Evolutionary conservation across 2,888 invertebrate genomes (phyloP).

Genomic region (Meiosimyza platycephala): DNA sequence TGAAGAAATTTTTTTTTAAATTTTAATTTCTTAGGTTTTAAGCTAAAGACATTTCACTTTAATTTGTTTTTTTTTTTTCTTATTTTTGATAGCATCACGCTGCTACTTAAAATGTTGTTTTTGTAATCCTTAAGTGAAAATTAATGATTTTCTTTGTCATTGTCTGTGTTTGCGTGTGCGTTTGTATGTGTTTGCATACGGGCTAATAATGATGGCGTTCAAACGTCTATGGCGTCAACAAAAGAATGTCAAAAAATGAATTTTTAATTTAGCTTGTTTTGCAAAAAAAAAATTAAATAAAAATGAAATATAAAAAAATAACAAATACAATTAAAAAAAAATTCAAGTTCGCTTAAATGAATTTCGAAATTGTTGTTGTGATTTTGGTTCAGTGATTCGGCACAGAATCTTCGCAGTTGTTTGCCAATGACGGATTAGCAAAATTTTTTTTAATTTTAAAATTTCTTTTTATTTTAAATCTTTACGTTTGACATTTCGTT

Average conservation of each 20-base stretch:
- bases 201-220: background rate
- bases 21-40: background rate
- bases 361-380: background rate
- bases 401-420: constrained; percentile 19
- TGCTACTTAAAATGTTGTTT: too few relatives aligned
- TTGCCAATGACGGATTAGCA: constrained; percentile 14
- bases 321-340: background rate
- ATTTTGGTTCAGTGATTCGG: background rate
- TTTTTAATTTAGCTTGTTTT: too few relatives aligned
- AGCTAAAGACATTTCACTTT: background rate
- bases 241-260: too few relatives aligned
- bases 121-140: too few relatives aligned
- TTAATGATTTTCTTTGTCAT: too few relatives aligned
- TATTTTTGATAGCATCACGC: too few relatives aligned
- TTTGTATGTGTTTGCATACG: background rate
- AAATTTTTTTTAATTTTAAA: background rate
- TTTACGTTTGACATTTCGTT: background rate
- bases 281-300: background rate
- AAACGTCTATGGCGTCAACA: too few relatives aligned
- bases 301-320: constrained; percentile 1
- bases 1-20: background rate
- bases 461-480: background rate
- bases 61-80: background rate
- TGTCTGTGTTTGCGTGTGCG: background rate
- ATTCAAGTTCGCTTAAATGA: background rate